Conservation (phyloP, 1,140 invertebrate genomes). For the Trichoplusia ni region DNA sequence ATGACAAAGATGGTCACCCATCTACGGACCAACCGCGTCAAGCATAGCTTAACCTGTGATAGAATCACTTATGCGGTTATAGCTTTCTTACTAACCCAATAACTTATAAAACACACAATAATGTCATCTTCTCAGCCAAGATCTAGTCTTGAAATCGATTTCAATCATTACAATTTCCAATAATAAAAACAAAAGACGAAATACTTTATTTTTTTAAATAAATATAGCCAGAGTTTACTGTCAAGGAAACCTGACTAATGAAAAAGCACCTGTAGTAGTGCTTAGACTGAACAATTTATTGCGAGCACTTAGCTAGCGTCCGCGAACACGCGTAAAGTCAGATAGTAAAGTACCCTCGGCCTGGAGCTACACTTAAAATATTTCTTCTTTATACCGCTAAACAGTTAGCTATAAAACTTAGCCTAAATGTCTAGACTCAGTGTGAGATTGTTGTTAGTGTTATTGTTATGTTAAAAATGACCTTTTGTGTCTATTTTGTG, state of each 20-base stretch:
- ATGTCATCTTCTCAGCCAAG: no score
- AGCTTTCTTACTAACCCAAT: no score
- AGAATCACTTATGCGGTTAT: no score
- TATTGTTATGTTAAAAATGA: no score
- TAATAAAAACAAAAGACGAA: neutral
- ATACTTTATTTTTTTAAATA: constrained; percentile 5
- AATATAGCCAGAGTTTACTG: constrained; percentile 6
- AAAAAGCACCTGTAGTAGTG: constrained; percentile 61
- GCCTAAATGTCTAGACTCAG: constrained; percentile 1
- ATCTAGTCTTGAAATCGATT: no score
- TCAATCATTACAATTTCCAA: neutral
- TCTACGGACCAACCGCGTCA: no score
- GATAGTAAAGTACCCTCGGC: constrained; percentile 51
- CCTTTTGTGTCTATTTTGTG: no score
- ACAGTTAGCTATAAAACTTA: constrained; percentile 21
- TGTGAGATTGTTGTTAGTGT: no score
- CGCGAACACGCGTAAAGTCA: constrained; percentile 55
- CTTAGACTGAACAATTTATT: constrained; percentile 60
- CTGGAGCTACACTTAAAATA: constrained; percentile 49
- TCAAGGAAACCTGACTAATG: constrained; percentile 43
- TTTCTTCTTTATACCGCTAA: constrained; percentile 34
- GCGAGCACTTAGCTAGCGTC: constrained; percentile 62
- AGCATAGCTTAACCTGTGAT: no score
- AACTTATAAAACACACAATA: no score
- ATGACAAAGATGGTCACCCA: no score